Evolutionary conservation across 2,888 invertebrate genomes (phyloP), one percentile per base, ranked within the genome.

Genomic region (Gibbula magus): DNA sequence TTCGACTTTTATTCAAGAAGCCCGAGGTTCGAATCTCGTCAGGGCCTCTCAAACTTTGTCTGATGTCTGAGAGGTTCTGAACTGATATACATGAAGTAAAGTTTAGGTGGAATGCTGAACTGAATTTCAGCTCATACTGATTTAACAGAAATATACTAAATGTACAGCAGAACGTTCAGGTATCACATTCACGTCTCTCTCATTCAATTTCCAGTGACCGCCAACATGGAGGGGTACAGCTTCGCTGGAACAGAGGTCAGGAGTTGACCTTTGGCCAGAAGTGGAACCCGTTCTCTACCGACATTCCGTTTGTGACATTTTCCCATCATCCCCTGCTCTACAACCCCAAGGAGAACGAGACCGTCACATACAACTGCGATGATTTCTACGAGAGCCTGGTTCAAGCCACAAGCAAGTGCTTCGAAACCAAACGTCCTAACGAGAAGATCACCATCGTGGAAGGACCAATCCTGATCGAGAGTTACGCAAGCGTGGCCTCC

Each of bases 241-340:
- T 96, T 70, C 95, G 96, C 94, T 96, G 97, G 96, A 96, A 96
- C 90, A 95, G 95, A 88, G 96, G 96, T 0, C 94, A 95, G 89
- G 95, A 96, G 0, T 90, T 96, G 61, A 93, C 95, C 0, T 91
- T 93, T 81, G 89, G 91, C n/a, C 92, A 93, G 86, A 89, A 95
- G 81, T 97, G 97, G 97, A 97, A 97, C 92, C 97, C 97, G 0
- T 96, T 96, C 93, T 95, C 95, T 84, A 95, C 95, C 81, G 95
- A 96, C 81, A 95, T 97, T 83, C 97, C 97, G 0, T 96, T 95
- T 93, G 93, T 95, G 51, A 97, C 96, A 0, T 95, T 96, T 87
- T 95, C 96, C 0, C 96, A 96, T 79, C 97, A 97, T 93, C 97
- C 97, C 8, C 84, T 93, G 32, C 85, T 92, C 52, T 93, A 93